Base-by-base conservation (phyloP, 2,888 invertebrate species). In the Exocentrus adspersus region DNA sequence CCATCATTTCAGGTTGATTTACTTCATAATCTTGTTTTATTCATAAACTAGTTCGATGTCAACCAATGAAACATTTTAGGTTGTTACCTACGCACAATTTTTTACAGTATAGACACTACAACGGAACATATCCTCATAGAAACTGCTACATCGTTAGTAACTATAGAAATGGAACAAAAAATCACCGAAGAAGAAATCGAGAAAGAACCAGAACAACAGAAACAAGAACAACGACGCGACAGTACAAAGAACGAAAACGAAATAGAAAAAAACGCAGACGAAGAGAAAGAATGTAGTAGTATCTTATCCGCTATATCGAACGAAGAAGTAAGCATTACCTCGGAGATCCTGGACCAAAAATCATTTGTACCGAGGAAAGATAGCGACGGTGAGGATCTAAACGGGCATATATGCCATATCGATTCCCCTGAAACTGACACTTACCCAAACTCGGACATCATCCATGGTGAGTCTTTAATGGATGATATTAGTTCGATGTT, bases 381-480 rank as follows among this genome's bases (percentile, higher is more conserved):
- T 53, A 83, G 83, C 12, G 81, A 83, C 61, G 83, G 82, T 14
- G 83, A 84, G 69, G 83, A 84, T 69, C 62, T 81, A 43, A 83
- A 83, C 76, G 87, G 87, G 69, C 84, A 85, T 56, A 90, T 93
- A 53, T 89, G 89, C 9, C 93, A 94, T 76, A 93, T 93, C 57
- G 93, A 94, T 78, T 93, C 93, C 0, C 92, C 93, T 0, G 93
- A 93, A 83, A 92, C 92, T 4, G 93, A 94, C 67, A 88, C 89
- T 7, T 89, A 89, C 2, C 84, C 86, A 28, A 87, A 87, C 71
- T 90, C 89, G n/a, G 92, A 92, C 76, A 87, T 89, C 19, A 85
- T 91, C 71, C 91, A 90, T 64, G 92, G 92, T 4, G 93, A 92
- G 79, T 92, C 92, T 51, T 86, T 92, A 28, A 88, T 92, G 84